phyloP scores from a whole-genome alignment of 2,888 invertebrate species.

The Hirtodrosophila duncani region DNA sequence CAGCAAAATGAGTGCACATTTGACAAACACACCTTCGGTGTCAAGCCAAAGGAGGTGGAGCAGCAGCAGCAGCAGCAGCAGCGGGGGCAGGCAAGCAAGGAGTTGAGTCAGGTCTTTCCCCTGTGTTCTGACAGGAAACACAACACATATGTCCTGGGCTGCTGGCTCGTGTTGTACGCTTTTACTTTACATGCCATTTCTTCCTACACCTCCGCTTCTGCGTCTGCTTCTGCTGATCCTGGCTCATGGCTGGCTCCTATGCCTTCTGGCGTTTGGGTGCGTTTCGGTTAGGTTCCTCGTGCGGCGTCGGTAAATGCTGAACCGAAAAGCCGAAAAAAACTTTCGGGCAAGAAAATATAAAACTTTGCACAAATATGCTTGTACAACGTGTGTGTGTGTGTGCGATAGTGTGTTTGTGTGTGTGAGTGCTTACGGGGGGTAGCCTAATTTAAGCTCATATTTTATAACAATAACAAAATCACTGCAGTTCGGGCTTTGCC shows the following conservation, averaged over 20 bases:
- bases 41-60: slow-evolving; percentile 16
- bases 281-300: too few species aligned
- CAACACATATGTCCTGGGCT: slow-evolving; percentile 53
- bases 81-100: slow-evolving; percentile 9
- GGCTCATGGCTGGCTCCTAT: slow-evolving; percentile 20
- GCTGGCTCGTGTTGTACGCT: slow-evolving; percentile 17
- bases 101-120: too few species aligned
- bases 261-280: slow-evolving; percentile 33
- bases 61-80: slow-evolving; percentile 1
- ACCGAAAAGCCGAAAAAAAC: slow-evolving; percentile 11
- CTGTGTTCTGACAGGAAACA: slow-evolving; percentile 39
- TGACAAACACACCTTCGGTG: slow-evolving; percentile 67
- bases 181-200: slow-evolving; percentile 41
- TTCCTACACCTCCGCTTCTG: background rate
- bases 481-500: slow-evolving; percentile 48
- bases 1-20: slow-evolving; percentile 70
- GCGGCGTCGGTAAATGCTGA: too few species aligned
- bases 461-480: slow-evolving; percentile 69
- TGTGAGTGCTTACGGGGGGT: slow-evolving; percentile 32
- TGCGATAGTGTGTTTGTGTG: slow-evolving; percentile 22
- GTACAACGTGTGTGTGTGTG: slow-evolving; percentile 20
- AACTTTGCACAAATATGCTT: slow-evolving; percentile 55
- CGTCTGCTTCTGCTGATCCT: slow-evolving; percentile 12
- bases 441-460: slow-evolving; percentile 63
- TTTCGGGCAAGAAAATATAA: slow-evolving; percentile 51